phyloP scores from a whole-genome alignment of 2,113 vertebrate genomes.

The Marmota monax region DNA sequence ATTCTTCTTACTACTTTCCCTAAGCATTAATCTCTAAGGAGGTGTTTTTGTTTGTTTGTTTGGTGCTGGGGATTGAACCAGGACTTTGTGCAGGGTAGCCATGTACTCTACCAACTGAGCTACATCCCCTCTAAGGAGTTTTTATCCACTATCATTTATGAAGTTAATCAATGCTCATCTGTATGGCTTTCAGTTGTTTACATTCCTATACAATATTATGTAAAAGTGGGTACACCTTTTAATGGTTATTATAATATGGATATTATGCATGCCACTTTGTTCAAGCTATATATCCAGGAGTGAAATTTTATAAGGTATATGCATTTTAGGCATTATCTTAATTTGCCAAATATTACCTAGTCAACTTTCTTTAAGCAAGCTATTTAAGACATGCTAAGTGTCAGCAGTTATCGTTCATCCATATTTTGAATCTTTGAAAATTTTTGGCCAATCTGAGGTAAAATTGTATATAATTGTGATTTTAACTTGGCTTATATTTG shows the following conservation, averaged over 20 bases:
- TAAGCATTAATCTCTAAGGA: neutral
- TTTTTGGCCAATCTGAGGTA: neutral
- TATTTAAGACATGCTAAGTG: neutral
- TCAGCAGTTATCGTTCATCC: neutral
- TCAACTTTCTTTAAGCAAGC: neutral
- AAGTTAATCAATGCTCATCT: neutral
- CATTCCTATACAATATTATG: neutral
- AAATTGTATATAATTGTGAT: neutral
- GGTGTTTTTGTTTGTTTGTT: too few relatives aligned
- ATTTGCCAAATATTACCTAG: neutral
- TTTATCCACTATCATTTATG: conserved; percentile 17
- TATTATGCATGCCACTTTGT: neutral
- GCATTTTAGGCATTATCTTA: neutral
- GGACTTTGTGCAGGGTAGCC: too few relatives aligned
- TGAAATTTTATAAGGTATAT: neutral
- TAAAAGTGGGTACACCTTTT: neutral
- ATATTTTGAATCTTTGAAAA: neutral
- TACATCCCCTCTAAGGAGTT: neutral
- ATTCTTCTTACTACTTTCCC: neutral
- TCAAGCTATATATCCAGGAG: neutral
- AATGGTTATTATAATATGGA: neutral
- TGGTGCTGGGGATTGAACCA: too few relatives aligned
- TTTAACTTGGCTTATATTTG: neutral
- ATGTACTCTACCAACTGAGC: too few relatives aligned
- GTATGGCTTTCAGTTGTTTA: neutral